Evolutionary conservation across 2,888 invertebrate genomes (phyloP), one percentile per base, ranked within the genome.

Genomic region (Mantis religiosa): DNA sequence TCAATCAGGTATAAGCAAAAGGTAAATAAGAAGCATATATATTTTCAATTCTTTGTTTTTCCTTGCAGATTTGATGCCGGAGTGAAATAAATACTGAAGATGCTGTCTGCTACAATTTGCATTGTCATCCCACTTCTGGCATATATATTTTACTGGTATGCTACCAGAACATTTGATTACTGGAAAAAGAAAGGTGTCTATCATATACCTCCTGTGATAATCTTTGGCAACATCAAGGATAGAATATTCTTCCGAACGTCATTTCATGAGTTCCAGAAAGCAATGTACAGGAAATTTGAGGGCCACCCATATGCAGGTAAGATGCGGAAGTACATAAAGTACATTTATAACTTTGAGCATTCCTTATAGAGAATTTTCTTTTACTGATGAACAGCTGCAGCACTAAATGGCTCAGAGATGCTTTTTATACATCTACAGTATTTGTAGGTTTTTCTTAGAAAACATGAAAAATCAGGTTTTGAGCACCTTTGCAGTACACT

Each of bases 191-290:
- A 92, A 91, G 93, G 93, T 14, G 92, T 95, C 34, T 92, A 93
- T 12, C 94, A 91, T 91, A 93, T 92, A 91, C 93, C 94, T 91
- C 94, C 94, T 6, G 92, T 92, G 34, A 93, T 94, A 90, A 92
- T 94, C n/a, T 92, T 94, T 85, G 95, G 95, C 1, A 95, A 94
- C 91, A 91, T 94, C 41, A 94, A 93, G 41, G 92, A 93, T 3
- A 92, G 94, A 90, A 90, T 94, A 87, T 91, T 92, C 47, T 93
- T 93, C 25, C 93, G 92, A 90, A 93, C 92, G 91, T 94, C 94
- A 25, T 94, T 94, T 90, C 94, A 94, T 91, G 93, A 94, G 89
- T 94, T 93, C 90, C 94, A 94, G 91, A 91, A 93, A 86, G 92
- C 94, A 81, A 92, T 94, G 41, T 94, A 94, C 90, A 93, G 93